Base-by-base conservation (phyloP, 2,888 invertebrate genomes). In the Ophion slaviceki region DNA sequence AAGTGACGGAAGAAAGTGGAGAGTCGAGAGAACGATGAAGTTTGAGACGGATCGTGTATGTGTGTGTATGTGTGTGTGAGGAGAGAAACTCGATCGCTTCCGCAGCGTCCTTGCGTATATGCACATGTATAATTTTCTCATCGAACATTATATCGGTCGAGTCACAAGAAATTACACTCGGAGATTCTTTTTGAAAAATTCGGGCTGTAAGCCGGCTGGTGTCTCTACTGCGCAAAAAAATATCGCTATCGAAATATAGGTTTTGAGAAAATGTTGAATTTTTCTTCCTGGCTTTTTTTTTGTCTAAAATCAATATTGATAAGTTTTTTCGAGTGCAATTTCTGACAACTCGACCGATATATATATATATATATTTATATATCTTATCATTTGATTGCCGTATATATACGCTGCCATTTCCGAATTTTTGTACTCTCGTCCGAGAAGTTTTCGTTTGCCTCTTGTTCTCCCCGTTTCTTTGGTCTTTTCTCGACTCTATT, bases 61-160 rank as follows among this genome's bases (percentile, higher is more conserved):
- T 8, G 36, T 53, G 40, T 36, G 57, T 53, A 36, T 32, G 57
- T 32, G 32, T 20, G 74, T 36, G 62, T 1, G 53, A 45, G 28
- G 59, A 77, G 59, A 80, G 66, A 45, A 68, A 72, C 53, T 68
- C 47, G 66, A 76, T 87, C 87, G 87, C 86, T 87, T 88, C 87
- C 87, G 87, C 86, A 88, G 83, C 85, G 85, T 84, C 72, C 76
- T 77, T 84, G 28, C 36, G 72, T 59, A 67, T 32, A 32, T 64
- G 64, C 62, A 72, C 45, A 77, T 76, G 72, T 66, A 84, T 47
- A 57, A 40, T 40, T 40, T 40, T 17, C 14, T 53, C 53, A 53
- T 53, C 53, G 5, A 53, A 80, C 76, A 76, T 80, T 80, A 67
- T 64, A 14, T 62, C 32, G 11, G 45, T 32, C 28, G 47, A 70